Conservation (phyloP, 2,888 invertebrate genomes). For the Entomobrya multifasciata region DNA sequence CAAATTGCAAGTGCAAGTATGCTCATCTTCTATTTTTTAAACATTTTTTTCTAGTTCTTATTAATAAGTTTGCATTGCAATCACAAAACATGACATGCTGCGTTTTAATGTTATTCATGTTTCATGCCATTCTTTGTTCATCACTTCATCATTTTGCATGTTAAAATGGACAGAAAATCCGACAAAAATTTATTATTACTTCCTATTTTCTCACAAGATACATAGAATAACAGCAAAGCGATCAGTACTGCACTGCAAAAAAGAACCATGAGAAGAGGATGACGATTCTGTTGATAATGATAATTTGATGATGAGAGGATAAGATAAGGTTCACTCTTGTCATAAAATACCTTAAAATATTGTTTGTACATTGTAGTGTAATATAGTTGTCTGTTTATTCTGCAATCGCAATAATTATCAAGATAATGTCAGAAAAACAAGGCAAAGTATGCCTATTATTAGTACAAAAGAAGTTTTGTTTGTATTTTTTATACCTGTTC, state of each 20-base stretch:
- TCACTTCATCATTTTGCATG: conserved; percentile 42
- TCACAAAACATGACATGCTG: conserved; percentile 28
- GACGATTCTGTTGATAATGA: conserved; percentile 3
- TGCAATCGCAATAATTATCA: conserved; percentile 12
- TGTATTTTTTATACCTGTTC: conserved; percentile 27
- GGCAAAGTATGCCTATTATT: conserved; percentile 13
- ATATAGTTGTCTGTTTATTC: conserved; percentile 33
- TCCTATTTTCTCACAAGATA: conserved; percentile 40
- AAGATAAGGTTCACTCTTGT: conserved; percentile 29
- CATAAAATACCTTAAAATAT: conserved; percentile 16
- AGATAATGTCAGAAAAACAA: conserved; percentile 25
- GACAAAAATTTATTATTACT: conserved; percentile 37
- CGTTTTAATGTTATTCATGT: conserved; percentile 40
- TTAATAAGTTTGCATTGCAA: not conserved
- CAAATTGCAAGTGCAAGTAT: too few species aligned
- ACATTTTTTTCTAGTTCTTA: too few species aligned
- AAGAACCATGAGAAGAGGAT: conserved; percentile 19
- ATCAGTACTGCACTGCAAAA: not conserved
- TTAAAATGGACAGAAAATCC: conserved; percentile 20
- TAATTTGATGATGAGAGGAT: conserved; percentile 17
- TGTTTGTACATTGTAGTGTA: not conserved
- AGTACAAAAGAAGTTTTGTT: conserved; percentile 12
- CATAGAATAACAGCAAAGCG: not conserved
- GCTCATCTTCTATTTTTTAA: too few species aligned
- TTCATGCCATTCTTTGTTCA: conserved; percentile 31